Base-by-base conservation (phyloP, 2,888 invertebrate species). In the Ptilodon capucinus region DNA sequence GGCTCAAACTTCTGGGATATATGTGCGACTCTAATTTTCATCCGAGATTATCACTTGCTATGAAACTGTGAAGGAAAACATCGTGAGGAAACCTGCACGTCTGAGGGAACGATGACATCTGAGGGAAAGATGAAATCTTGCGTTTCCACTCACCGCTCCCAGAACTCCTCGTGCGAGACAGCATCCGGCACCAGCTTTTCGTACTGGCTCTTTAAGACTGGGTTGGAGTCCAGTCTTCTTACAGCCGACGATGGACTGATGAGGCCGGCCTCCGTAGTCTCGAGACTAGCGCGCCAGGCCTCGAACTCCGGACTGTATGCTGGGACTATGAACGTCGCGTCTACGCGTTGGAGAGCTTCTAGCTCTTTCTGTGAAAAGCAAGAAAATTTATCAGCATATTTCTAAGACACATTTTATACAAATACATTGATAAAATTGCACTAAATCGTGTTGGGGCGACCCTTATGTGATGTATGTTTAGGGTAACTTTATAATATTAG, bases 81-180 rank as follows among this genome's bases (percentile, higher is more conserved):
- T n/a, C n/a, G n/a, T n/a, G n/a, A n/a, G n/a, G n/a, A n/a, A n/a
- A n/a, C n/a, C n/a, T n/a, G n/a, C n/a, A n/a, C n/a, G n/a, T n/a
- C n/a, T n/a, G n/a, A n/a, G n/a, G n/a, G n/a, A n/a, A n/a, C n/a
- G n/a, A n/a, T n/a, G n/a, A n/a, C n/a, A n/a, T n/a, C n/a, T n/a
- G n/a, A n/a, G n/a, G n/a, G n/a, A n/a, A n/a, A n/a, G n/a, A n/a
- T n/a, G n/a, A 1, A 18, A 25, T 25, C 8, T 25, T 25, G 23
- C 6, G n/a, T 28, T 28, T 28, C 28, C 17, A 54, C 77, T 65
- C 44, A 93, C 93, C 96, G 92, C 74, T 95, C 94, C 97, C 97
- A 97, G 82, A 97, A 97, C 53, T 94, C 92, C 16, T 94, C 92
- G 67, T 95, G 94, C 1, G 94, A 91, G 13, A 96, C 95, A 38